Conservation (phyloP, 1,140 invertebrate species). For the Phymastichus coffea region DNA sequence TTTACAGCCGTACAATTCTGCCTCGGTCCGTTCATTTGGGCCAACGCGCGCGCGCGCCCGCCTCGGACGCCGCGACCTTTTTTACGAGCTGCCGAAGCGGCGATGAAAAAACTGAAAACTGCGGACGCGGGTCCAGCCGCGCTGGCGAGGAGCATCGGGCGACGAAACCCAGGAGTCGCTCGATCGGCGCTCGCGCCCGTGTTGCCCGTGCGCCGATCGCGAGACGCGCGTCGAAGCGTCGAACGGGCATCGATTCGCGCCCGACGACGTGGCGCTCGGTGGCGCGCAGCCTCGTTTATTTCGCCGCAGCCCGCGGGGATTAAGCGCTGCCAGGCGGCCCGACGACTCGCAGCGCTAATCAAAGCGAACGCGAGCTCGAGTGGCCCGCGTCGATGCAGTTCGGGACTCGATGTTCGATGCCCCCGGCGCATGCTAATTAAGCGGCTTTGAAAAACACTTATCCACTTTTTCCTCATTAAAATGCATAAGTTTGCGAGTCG, state of each 20-base stretch:
- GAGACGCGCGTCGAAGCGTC: too few species aligned
- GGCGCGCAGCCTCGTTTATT: not conserved
- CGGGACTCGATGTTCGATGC: not conserved
- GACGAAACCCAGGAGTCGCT: too few species aligned
- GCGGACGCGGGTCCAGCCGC: too few species aligned
- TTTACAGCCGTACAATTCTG: constrained; percentile 21
- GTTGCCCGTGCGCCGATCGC: too few species aligned
- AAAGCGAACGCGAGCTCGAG: constrained; percentile 1
- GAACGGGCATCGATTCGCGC: too few species aligned
- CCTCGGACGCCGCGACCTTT: not conserved
- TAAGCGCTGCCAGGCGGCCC: too few species aligned
- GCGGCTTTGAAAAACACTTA: not conserved
- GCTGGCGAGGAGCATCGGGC: too few species aligned
- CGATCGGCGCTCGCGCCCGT: too few species aligned
- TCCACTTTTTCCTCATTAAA: not conserved
- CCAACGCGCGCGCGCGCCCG: not conserved
- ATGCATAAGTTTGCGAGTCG: constrained; percentile 16
- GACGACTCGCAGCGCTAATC: not conserved
- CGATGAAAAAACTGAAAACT: too few species aligned
- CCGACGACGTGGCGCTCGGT: too few species aligned
- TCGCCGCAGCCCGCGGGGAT: not conserved
- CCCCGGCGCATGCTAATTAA: constrained; percentile 2
- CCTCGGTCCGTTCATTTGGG: too few species aligned
- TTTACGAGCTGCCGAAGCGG: too few species aligned
- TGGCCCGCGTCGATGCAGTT: not conserved